These are phyloP conservation scores for Pollachius pollachius DNA, from an alignment of 2,113 vertebrate genomes.

Conservation along the genomic window DNA sequence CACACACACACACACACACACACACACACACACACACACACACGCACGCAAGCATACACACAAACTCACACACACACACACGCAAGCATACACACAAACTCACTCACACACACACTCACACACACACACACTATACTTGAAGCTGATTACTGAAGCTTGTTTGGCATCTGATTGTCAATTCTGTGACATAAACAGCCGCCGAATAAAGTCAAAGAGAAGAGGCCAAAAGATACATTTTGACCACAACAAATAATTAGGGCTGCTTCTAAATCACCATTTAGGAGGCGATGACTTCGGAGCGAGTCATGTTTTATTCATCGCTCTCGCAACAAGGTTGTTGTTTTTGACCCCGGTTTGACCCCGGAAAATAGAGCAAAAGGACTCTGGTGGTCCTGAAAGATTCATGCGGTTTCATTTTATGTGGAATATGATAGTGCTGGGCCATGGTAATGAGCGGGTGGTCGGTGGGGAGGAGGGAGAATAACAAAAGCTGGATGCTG, in stretches of 20 bases:
- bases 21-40: too few relatives aligned
- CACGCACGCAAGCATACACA: too few relatives aligned
- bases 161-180: constrained; percentile 16
- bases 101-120: too few relatives aligned
- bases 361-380: constrained; percentile 8
- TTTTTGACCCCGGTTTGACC: constrained; percentile 22
- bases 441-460: neutral
- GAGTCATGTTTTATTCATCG: constrained; percentile 28
- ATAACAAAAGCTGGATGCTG: constrained; percentile 12
- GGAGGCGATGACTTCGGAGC: constrained; percentile 4
- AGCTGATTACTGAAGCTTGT: constrained; percentile 20
- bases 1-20: too few relatives aligned
- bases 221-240: neutral
- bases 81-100: neutral
- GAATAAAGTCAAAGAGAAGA: neutral
- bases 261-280: constrained; percentile 14
- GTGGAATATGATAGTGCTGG: constrained; percentile 7
- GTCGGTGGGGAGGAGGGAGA: neutral
- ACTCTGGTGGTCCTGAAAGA: constrained; percentile 20
- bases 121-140: constrained; percentile 2
- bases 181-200: neutral
- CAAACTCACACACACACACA: too few relatives aligned
- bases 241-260: constrained; percentile 20
- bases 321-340: constrained; percentile 10
- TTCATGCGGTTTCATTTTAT: constrained; percentile 28